Percentiles rank a stretch among this genome's conserved stretches.
Conservation (phyloP, 2,113 vertebrate species). For the Montifringilla adamsi region DNA sequence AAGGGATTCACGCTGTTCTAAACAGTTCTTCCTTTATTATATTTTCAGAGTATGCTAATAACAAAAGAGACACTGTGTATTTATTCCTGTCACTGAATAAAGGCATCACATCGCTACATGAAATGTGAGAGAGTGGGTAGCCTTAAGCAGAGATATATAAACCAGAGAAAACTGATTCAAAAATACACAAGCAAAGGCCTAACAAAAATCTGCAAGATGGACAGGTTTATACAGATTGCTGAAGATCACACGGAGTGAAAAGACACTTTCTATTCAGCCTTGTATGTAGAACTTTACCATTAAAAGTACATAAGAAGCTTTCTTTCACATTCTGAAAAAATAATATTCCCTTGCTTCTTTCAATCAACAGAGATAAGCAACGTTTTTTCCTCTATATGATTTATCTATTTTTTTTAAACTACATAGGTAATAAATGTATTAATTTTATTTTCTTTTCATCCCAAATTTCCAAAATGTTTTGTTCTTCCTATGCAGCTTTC, state of each 20-base stretch:
- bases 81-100: constrained; percentile 10
- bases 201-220: background rate
- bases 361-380: background rate
- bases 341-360: background rate
- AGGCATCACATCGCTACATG: background rate
- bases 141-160: background rate
- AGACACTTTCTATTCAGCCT: background rate
- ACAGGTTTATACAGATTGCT: background rate
- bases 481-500: background rate
- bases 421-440: background rate
- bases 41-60: constrained; percentile 9
- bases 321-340: background rate
- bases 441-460: background rate
- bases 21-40: constrained; percentile 27
- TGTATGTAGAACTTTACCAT: background rate
- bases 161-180: background rate
- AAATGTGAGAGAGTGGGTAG: background rate
- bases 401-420: background rate
- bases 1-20: background rate
- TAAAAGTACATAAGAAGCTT: background rate
- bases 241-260: background rate
- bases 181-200: background rate
- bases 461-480: accelerated
- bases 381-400: background rate
- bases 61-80: background rate